Evolutionary conservation across 2,113 vertebrate genomes (phyloP), one percentile per base, ranked within the genome.

Genomic region (Atherinomorus stipes): DNA sequence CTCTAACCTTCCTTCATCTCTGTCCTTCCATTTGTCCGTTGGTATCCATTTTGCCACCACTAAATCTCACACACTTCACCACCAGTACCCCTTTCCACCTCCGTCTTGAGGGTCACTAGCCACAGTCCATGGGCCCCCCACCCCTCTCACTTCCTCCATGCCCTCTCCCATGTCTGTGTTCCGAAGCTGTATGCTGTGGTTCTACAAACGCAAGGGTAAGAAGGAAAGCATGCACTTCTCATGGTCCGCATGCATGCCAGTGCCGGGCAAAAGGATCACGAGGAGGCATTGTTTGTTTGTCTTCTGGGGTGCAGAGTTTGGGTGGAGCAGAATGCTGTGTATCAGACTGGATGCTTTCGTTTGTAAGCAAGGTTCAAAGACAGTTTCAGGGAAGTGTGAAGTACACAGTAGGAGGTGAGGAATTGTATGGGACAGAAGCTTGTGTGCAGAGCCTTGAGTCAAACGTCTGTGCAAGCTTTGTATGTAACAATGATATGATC

Each of bases 161-260:
- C 96, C 96, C 94, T 96, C 96, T 95, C 94, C 94, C 93, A 97
- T 97, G 96, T 96, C 96, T 96, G 96, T 98, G 95, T 98, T 98
- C 93, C 95, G 96, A 94, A 96, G 97, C 96, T 99, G 97, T 96
- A 97, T 99, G 96, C 96, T 98, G 94, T 98, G 97, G 97, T 95
- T 99, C 95, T 95, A 96, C 95, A 93, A 94, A 95, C 96, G 95
- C 95, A 98, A 97, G 97, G 97, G 96, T 98, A 98, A 98, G 97
- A 93, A 91, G 93, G 78, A 84, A 71, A 73, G 47, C 38, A 37
- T 72, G 82, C 86, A 83, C 65, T 64, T 70, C 78, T 76, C 69
- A 50, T 28, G 78, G 79, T 85, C 71, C 31, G 26, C 66, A 76
- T 90, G 89, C 84, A 80, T 90, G 85, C 67, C 72, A 50, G 65